Evolutionary conservation across 2,888 invertebrate genomes (phyloP).

Genomic region (Aphelenchoides bicaudatus): DNA sequence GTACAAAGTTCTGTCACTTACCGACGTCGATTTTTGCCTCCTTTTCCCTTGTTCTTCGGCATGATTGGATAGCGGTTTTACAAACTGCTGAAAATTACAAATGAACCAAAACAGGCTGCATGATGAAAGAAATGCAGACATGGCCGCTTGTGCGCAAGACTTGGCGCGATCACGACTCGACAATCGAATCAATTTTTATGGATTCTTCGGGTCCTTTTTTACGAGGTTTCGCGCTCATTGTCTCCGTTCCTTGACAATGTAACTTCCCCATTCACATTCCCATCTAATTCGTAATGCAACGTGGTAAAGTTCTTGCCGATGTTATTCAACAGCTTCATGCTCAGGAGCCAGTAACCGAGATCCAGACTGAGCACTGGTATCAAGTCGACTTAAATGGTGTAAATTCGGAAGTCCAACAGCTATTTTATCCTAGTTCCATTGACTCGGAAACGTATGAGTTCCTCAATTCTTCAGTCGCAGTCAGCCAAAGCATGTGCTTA

Average conservation of each 20-base stretch:
- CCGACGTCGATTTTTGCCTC: slow-evolving; percentile 99
- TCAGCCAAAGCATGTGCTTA: slow-evolving; percentile 31
- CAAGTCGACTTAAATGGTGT: slow-evolving; percentile 1
- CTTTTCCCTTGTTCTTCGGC: slow-evolving; percentile 75
- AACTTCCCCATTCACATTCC: background rate
- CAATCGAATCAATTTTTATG: background rate
- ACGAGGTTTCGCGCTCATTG: background rate
- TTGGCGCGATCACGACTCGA: background rate
- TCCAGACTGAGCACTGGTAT: slow-evolving; percentile 15
- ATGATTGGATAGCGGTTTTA: slow-evolving; percentile 26
- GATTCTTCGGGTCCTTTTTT: background rate
- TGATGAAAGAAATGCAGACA: too few species aligned
- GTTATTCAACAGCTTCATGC: slow-evolving; percentile 9
- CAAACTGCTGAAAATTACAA: background rate
- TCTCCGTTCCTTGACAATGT: background rate
- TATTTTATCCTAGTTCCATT: slow-evolving; percentile 13
- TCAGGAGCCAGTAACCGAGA: background rate
- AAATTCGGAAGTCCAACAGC: slow-evolving; percentile 7
- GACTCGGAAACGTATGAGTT: slow-evolving; percentile 18
- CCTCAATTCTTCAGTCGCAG: slow-evolving; percentile 14
- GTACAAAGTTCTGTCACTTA: too few species aligned
- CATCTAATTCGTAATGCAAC: slow-evolving; percentile 17
- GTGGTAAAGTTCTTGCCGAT: slow-evolving; percentile 13
- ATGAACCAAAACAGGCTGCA: background rate
- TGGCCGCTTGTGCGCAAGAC: too few species aligned